Percentiles rank a stretch among this genome's conserved stretches.
Evolutionary conservation across 2,113 vertebrate genomes (phyloP).

Genomic region (Sigmodon hispidus): DNA sequence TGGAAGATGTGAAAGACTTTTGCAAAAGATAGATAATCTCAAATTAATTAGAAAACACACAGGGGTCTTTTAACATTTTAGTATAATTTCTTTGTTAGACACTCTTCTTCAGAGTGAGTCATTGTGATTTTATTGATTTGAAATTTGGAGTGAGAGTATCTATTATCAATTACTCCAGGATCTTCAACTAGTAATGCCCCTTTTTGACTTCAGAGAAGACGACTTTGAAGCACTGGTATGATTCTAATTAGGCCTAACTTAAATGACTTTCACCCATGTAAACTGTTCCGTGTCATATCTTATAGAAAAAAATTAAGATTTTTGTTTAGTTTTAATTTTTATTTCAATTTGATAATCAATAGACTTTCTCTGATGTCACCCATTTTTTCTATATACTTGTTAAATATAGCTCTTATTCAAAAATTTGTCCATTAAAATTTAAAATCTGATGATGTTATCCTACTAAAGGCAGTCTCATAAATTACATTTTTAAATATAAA

Average conservation of each 20-base stretch:
- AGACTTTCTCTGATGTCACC: neutral
- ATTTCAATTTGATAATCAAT: neutral
- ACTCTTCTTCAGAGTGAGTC: neutral
- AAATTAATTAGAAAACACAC: neutral
- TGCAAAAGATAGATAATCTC: neutral
- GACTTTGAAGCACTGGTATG: neutral
- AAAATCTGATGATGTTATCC: neutral
- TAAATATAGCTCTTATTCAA: neutral
- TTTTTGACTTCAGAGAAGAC: neutral
- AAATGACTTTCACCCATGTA: neutral
- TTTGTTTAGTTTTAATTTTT: neutral
- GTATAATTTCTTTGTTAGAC: neutral
- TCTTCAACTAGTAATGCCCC: neutral
- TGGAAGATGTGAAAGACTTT: neutral
- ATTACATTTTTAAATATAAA: neutral
- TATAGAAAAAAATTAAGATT: neutral
- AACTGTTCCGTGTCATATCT: neutral
- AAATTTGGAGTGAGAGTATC: neutral
- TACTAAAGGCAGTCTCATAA: neutral
- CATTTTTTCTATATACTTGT: neutral
- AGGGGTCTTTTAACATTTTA: neutral
- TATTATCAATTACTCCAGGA: neutral
- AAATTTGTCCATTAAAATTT: neutral
- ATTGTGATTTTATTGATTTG: neutral
- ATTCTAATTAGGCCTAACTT: neutral